These are phyloP conservation scores for Armadillidium nasatum DNA, from an alignment of 1,140 invertebrate species.

Conservation along the genomic window DNA sequence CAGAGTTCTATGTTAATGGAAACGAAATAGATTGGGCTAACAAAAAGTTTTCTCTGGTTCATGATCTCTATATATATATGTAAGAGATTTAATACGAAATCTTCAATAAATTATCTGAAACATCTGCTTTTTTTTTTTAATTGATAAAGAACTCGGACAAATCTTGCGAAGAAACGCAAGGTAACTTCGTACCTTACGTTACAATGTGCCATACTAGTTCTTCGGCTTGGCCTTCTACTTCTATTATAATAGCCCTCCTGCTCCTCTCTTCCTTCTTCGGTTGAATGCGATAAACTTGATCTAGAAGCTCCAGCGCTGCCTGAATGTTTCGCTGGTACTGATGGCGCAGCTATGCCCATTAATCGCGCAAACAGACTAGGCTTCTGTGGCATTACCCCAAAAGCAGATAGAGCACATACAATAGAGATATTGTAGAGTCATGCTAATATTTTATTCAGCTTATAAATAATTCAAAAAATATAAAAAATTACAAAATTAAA, in stretches of 20 bases:
- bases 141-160: neutral
- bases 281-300: constrained; percentile 30
- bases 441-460: neutral
- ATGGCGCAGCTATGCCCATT: constrained; percentile 46
- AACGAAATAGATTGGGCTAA: neutral
- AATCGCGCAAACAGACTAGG: constrained; percentile 47
- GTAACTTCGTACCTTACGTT: constrained; percentile 40
- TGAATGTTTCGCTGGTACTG: constrained; percentile 28
- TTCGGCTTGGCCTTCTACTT: constrained; percentile 28
- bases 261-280: constrained; percentile 34
- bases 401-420: neutral
- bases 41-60: neutral
- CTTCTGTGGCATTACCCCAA: constrained; percentile 36
- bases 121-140: no score
- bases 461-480: no score
- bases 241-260: constrained; percentile 20
- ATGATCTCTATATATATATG: neutral
- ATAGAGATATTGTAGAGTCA: neutral
- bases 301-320: constrained; percentile 32
- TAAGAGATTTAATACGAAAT: no score
- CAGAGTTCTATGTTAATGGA: neutral
- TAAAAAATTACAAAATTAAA: no score
- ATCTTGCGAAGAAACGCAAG: neutral
- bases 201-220: constrained; percentile 35
- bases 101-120: no score